Evolutionary conservation across 92 coral and sea anemone genomes (phyloP), one percentile per base, ranked within the genome.

Genomic region (Siderastrea siderea): DNA sequence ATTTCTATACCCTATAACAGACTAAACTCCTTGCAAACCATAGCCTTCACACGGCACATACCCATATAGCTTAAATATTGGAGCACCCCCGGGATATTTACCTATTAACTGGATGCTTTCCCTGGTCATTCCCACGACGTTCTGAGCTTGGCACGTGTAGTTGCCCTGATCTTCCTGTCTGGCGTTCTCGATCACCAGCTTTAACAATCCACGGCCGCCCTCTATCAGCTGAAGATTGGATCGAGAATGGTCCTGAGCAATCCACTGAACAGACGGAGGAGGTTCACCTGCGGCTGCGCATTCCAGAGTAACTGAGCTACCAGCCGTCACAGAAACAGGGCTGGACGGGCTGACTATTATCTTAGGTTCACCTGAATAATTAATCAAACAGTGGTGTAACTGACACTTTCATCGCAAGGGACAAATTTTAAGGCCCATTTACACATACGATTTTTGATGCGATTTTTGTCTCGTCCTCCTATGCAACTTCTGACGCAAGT

Each of bases 271-370:
- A 43, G 83, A 70, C 51, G 98, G 98, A 16, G 84, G 60, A 10
- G 98, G 95, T 77, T 90, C 90, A 6, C 98, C 98, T 46, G 95
- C 83, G 1, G 95, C 93, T 4, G 92, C 71, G 54, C 98, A 95
- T 45, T 85, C 91, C 49, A 95, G 78, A 6, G 88, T 86, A 65
- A 95, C 95, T 63, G 94, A 92, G 74, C 95, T 90, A 13, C 95
- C 96, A 3, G 90, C 90, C 47, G 96, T 91, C 19, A 82, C 92
- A 7, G 82, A 71, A 85, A 93, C 92, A 6, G 93, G 94, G 59
- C 95, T 95, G 16, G 94, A 91, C 15, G 98, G 98, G 14, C 90
- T 77, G 13, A 93, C 90, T 7, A 84, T 79, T 46, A 93, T 91
- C 65, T 90, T 93, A 17, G 98, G 98, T 65, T 93, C 95, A 77